These are phyloP conservation scores for Leptodactylus fuscus DNA, from an alignment of 2,113 vertebrate genomes.

Conservation along the genomic window DNA sequence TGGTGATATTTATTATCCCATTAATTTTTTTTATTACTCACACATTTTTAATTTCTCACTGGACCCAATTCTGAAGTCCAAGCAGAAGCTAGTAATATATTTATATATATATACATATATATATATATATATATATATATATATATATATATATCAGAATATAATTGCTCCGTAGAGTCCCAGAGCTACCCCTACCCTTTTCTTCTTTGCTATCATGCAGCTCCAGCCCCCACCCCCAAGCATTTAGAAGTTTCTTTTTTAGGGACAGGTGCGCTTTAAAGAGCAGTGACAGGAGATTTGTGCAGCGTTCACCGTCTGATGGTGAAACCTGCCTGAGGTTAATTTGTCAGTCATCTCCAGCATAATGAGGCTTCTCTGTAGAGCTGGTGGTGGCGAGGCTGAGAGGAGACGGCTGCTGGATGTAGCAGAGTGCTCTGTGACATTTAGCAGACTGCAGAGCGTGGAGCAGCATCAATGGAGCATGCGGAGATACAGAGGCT, in stretches of 20 bases:
- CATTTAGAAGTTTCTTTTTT: slow-evolving; percentile 43
- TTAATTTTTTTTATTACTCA: too few species aligned
- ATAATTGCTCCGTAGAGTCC: too few species aligned
- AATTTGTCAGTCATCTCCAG: slow-evolving; percentile 57
- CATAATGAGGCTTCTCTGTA: slow-evolving; percentile 59
- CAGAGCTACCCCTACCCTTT: too few species aligned
- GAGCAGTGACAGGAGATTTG: neutral
- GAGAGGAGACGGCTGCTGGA: slow-evolving; percentile 62
- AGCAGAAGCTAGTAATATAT: too few species aligned
- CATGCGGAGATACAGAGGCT: slow-evolving; percentile 37
- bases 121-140: too few species aligned
- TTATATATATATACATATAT: too few species aligned
- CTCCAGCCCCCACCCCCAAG: too few species aligned
- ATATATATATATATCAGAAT: too few species aligned
- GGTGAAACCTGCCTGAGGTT: slow-evolving; percentile 64
- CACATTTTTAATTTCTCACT: too few species aligned
- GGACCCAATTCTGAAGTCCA: too few species aligned
- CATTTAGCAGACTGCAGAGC: slow-evolving; percentile 22
- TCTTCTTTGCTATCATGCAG: too few species aligned
- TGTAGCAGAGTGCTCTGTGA: slow-evolving; percentile 55
- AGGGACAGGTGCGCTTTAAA: slow-evolving; percentile 3
- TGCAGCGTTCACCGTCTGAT: slow-evolving; percentile 70
- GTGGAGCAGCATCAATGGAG: slow-evolving; percentile 33
- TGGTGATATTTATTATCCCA: too few species aligned
- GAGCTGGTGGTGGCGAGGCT: slow-evolving; percentile 37